Base-by-base conservation (phyloP, 2,113 vertebrate species). In the Grammomys surdaster region DNA sequence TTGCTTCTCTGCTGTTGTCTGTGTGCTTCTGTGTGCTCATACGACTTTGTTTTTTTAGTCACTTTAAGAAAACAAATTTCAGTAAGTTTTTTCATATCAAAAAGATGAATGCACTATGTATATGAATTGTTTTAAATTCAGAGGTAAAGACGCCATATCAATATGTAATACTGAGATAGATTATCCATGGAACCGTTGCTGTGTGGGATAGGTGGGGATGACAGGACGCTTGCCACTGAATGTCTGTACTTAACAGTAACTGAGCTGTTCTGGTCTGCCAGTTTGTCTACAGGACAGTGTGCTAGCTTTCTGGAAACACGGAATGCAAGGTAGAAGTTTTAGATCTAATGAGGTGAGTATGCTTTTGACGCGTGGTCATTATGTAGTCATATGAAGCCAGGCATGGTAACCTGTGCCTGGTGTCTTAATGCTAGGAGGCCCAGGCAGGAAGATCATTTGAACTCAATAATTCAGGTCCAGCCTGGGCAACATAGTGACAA, bases 281-380 rank as follows among this genome's bases (percentile, higher is more conserved):
- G 99, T 99, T 97, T 99, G 99, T 98, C 99, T 99, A 63, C 99
- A 99, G 97, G 99, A 99, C 98, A 99, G 99, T 6, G 99, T 99
- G 58, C 98, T 99, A 97, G 99, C 99, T 0, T 99, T 99, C 98
- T 99, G 99, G 99, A 99, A 99, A 81, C 99, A 99, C 0, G 99
- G 99, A 60, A 99, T 99, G 99, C 99, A 99, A 98, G 99, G 99
- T 78, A 98, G 99, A 97, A 99, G 99, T 97, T 99, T 99, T 97
- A 99, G 99, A 98, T 99, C 99, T 96, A 99, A 99, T 91, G 99
- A 99, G 99, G 99, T 99, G 97, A 99, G 98, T 87, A 2, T 26
- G 58, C n/a, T 51, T 40, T 31, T 36, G n/a, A 80, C 63, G 56
- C 7, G 5, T 80, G 33, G n/a, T 28, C 22, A 43, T 72, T 91